Evolutionary conservation across 2,113 vertebrate species (phyloP), one percentile per base, ranked within the genome.

Genomic region (Stomatorhinus ivindoensis): DNA sequence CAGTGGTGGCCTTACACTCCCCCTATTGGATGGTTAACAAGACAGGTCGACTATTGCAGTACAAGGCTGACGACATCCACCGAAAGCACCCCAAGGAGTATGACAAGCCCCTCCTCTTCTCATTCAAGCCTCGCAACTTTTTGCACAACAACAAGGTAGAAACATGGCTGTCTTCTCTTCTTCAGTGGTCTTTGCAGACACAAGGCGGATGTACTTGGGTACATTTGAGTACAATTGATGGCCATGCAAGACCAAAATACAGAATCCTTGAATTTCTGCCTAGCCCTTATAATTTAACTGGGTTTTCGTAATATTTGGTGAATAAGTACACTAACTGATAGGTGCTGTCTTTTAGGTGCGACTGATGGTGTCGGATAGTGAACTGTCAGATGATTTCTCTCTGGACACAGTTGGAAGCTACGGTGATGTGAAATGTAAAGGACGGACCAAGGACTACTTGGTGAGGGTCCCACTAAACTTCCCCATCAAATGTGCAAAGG

Each of bases 21-120:
- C 98, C 98, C 0, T 99, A 99, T 84, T 99, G 98, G 98, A 98
- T 99, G 98, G 95, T 98, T 86, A 99, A 99, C 94, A 99, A 98
- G 94, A 99, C 98, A 0, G 95, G 95, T 48, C 95, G 98, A 88
- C 93, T 99, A 96, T 92, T 99, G 91, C 98, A 99, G 5, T 99
- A 99, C 94, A 99, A 98, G 94, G 97, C 98, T 0, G 98, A 99
- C 90, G 98, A 98, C 87, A 97, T 99, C 92, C 98, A 99, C 92
- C 97, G 97, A 90, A 99, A 99, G 91, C 98, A 99, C 94, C 96
- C 98, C 24, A 96, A 96, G 86, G 95, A 98, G 92, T 98, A 98
- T 73, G 97, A 97, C 92, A 97, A 96, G 92, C 98, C 98, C 0
- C 95, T 99, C 73, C 97, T 99, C 19, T 99, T 99, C 94, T 98